Percentiles rank a stretch among this genome's conserved stretches.
Conservation (phyloP, 2,113 vertebrate species). For the Pelmatolapia mariae region DNA sequence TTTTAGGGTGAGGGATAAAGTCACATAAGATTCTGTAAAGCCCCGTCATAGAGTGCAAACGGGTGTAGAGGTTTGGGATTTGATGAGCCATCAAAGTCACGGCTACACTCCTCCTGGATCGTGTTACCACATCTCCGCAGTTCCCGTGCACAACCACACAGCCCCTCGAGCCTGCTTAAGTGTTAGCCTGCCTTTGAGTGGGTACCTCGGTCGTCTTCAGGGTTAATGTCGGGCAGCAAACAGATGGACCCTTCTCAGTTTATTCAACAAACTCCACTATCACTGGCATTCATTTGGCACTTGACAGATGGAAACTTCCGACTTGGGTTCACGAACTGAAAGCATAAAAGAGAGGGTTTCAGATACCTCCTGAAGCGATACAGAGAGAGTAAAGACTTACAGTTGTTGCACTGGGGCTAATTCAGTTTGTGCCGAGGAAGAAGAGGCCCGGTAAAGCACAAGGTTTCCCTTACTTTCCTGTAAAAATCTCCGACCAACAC, state of each 20-base stretch:
- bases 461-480: background rate
- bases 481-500: constrained; percentile 1
- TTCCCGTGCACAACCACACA: background rate
- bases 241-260: constrained; percentile 26
- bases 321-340: background rate
- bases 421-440: background rate
- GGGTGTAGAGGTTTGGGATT: background rate
- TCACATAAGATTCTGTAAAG: background rate
- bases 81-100: background rate
- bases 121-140: background rate
- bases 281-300: background rate
- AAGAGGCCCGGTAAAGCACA: background rate
- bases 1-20: background rate
- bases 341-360: background rate
- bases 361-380: background rate
- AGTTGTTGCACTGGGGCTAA: background rate
- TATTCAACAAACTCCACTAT: constrained; percentile 18
- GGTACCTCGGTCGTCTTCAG: background rate
- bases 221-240: background rate
- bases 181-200: background rate
- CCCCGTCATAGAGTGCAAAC: background rate
- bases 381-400: background rate
- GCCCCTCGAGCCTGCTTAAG: background rate
- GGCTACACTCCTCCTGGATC: background rate
- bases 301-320: constrained; percentile 12